Percentiles rank a stretch among this genome's conserved stretches.
These are phyloP conservation scores for Pterobdella sp. DNA, from an alignment of 2,888 invertebrate genomes.

Conservation along the genomic window DNA sequence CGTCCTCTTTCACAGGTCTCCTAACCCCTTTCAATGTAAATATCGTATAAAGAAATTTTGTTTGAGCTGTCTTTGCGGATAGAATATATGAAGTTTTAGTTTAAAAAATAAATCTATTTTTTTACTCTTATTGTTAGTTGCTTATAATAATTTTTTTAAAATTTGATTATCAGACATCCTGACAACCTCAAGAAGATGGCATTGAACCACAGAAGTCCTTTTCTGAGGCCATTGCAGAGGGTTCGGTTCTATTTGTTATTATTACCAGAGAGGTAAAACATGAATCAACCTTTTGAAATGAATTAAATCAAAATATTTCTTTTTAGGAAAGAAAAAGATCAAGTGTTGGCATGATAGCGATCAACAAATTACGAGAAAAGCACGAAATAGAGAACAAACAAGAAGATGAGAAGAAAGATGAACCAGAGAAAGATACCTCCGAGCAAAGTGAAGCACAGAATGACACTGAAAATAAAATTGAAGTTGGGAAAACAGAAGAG, in stretches of 20 bases:
- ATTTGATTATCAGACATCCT: constrained; percentile 11
- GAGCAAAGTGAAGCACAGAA: neutral
- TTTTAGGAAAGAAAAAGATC: neutral
- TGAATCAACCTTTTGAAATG: neutral
- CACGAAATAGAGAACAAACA: neutral
- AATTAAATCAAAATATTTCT: neutral
- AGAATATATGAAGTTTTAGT: neutral
- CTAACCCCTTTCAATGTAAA: neutral
- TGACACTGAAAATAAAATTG: neutral
- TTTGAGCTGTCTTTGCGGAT: neutral
- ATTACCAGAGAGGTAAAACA: neutral
- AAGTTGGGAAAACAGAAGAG: no score
- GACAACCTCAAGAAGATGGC: constrained; percentile 25
- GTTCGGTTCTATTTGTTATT: no score
- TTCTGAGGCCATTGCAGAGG: neutral
- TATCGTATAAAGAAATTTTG: neutral
- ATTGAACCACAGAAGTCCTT: constrained; percentile 21
- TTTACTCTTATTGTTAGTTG: neutral
- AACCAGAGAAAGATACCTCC: neutral
- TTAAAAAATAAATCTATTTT: neutral
- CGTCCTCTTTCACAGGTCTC: constrained; percentile 75
- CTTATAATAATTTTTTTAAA: neutral
- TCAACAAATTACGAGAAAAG: constrained; percentile 1
- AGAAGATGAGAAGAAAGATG: neutral
- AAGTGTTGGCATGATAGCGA: neutral